Evolutionary conservation across 2,888 invertebrate genomes (phyloP).

Genomic region (Theristus sp.): DNA sequence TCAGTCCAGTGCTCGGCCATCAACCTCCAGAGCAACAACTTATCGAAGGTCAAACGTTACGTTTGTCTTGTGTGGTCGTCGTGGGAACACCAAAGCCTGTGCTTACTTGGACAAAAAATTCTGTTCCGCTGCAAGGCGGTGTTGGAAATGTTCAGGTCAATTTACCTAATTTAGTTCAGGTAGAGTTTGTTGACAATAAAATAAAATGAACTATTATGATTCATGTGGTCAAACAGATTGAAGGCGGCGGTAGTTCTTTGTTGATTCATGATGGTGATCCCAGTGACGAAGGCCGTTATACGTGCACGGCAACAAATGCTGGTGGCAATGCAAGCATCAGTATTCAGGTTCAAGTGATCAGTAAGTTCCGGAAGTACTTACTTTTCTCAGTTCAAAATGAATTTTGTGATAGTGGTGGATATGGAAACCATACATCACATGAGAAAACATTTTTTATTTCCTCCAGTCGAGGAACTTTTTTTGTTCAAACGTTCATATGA

Average conservation of each 20-base stretch:
- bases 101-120: constrained; percentile 31
- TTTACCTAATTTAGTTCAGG: background rate
- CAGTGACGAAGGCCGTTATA: constrained; percentile 32
- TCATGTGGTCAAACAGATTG: no score
- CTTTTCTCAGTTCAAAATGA: no score
- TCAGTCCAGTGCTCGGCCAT: constrained; percentile 34
- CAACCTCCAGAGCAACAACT: constrained; percentile 32
- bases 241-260: constrained; percentile 16
- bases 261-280: constrained; percentile 22
- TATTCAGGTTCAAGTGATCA: constrained; percentile 33
- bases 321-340: constrained; percentile 40
- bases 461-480: no score
- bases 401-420: no score
- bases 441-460: no score
- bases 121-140: constrained; percentile 15
- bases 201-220: no score
- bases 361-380: constrained; percentile 31
- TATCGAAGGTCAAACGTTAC: constrained; percentile 30
- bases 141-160: constrained; percentile 9
- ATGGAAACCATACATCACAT: no score
- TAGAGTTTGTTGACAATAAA: no score
- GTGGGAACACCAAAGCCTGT: constrained; percentile 32
- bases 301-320: constrained; percentile 43
- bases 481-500: no score
- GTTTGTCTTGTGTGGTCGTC: constrained; percentile 32